These are phyloP conservation scores for Yponomeuta evonymella DNA, from an alignment of 2,888 invertebrate species.

Conservation along the genomic window DNA sequence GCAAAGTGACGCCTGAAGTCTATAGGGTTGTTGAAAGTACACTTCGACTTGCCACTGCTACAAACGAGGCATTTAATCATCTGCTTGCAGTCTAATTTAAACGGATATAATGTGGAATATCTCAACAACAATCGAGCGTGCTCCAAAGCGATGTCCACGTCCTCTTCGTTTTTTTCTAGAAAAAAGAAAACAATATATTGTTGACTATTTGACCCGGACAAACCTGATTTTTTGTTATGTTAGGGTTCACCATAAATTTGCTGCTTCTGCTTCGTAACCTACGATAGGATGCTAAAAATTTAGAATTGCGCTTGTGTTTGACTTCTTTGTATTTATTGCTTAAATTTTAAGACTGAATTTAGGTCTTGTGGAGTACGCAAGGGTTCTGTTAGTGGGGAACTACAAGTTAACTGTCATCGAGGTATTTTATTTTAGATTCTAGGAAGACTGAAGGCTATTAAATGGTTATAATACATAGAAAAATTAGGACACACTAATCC, in stretches of 20 bases:
- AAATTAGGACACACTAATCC: no score
- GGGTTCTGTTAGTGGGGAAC: no score
- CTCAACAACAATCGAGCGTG: neutral
- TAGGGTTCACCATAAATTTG: neutral
- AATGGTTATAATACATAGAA: no score
- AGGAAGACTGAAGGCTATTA: no score
- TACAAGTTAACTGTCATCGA: neutral
- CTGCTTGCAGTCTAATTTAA: neutral
- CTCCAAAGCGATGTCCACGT: neutral
- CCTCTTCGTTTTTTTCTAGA: neutral
- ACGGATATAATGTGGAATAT: neutral
- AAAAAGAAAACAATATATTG: neutral
- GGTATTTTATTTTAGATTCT: neutral
- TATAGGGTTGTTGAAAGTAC: conserved; percentile 16
- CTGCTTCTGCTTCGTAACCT: no score
- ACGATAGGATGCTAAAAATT: no score
- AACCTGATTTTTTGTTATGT: neutral
- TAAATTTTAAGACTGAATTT: no score
- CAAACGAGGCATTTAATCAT: neutral
- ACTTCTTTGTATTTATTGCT: no score
- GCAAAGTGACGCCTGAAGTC: conserved; percentile 15
- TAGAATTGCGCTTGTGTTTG: no score
- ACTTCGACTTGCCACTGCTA: neutral
- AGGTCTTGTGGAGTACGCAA: no score
- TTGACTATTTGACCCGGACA: neutral